Conservation (phyloP, 2,797 vertebrate species). For the Cyclopterus lumpus region DNA sequence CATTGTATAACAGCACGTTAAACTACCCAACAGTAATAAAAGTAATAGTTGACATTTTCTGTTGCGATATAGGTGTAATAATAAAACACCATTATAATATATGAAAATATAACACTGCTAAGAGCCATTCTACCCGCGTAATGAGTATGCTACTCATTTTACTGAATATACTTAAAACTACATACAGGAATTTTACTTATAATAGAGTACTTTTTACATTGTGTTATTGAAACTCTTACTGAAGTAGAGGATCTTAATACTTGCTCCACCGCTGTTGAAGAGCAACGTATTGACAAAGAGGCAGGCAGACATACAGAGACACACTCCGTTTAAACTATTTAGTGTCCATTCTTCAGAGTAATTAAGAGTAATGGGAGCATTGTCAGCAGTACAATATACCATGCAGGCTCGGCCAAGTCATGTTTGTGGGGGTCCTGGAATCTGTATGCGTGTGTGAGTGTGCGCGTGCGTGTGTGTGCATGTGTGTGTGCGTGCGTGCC, state of each 20-base stretch:
- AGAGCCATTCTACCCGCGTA: constrained; percentile 3
- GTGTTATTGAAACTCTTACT: constrained; percentile 27
- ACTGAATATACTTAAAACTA: not conserved
- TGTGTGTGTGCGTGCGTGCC: constrained; percentile 44
- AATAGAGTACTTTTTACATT: not conserved
- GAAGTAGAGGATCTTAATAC: constrained; percentile 13
- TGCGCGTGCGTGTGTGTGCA: constrained; percentile 74
- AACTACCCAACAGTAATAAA: not conserved
- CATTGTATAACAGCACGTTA: too few species aligned
- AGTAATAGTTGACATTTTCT: not conserved
- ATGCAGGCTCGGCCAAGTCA: constrained; percentile 77
- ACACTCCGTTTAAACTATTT: constrained; percentile 67
- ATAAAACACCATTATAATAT: not conserved
- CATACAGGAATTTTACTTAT: not conserved
- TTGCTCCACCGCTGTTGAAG: constrained; percentile 28
- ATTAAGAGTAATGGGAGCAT: constrained; percentile 76
- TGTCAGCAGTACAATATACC: constrained; percentile 77
- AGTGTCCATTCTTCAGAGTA: constrained; percentile 63
- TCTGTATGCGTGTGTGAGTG: constrained; percentile 76
- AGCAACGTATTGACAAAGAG: constrained; percentile 35
- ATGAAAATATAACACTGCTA: not conserved
- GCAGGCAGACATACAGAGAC: constrained; percentile 55
- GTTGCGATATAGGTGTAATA: constrained; percentile 2
- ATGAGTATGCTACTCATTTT: not conserved
- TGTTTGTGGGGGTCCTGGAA: constrained; percentile 84